Evolutionary conservation across 2,888 invertebrate species (phyloP).

Genomic region (Pollenia labialis): DNA sequence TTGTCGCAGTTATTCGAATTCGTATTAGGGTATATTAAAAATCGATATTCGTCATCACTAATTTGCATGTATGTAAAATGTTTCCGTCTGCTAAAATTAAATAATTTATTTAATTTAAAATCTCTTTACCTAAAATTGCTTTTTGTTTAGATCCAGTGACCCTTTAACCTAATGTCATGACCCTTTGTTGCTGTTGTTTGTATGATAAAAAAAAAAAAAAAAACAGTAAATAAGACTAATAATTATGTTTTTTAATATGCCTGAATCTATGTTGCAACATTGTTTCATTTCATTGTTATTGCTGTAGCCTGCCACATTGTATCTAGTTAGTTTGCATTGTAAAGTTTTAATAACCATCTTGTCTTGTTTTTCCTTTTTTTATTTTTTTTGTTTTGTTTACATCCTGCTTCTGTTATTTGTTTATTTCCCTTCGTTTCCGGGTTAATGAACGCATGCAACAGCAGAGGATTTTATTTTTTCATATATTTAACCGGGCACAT

Average conservation of each 20-base stretch:
- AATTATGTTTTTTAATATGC: conserved; percentile 48
- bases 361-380: conserved; percentile 27
- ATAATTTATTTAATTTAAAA: not conserved
- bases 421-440: conserved; percentile 65
- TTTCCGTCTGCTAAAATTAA: not conserved
- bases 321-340: conserved; percentile 42
- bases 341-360: conserved; percentile 63
- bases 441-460: conserved; percentile 72
- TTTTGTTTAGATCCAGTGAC: conserved; percentile 29
- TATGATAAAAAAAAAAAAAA: not conserved
- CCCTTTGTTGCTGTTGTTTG: not conserved
- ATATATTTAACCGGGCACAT: conserved; percentile 69
- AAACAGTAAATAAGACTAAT: conserved; percentile 19
- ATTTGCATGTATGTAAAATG: too few relatives aligned
- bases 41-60: too few relatives aligned
- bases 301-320: conserved; percentile 51
- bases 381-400: conserved; percentile 4
- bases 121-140: not conserved
- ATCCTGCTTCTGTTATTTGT: conserved; percentile 57
- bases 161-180: conserved; percentile 56
- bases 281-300: conserved; percentile 32
- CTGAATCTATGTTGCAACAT: conserved; percentile 51
- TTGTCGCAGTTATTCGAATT: too few relatives aligned
- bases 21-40: too few relatives aligned
- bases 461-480: conserved; percentile 36